Base-by-base conservation (phyloP, 1,140 invertebrate species). In the Drosophila burlai region DNA sequence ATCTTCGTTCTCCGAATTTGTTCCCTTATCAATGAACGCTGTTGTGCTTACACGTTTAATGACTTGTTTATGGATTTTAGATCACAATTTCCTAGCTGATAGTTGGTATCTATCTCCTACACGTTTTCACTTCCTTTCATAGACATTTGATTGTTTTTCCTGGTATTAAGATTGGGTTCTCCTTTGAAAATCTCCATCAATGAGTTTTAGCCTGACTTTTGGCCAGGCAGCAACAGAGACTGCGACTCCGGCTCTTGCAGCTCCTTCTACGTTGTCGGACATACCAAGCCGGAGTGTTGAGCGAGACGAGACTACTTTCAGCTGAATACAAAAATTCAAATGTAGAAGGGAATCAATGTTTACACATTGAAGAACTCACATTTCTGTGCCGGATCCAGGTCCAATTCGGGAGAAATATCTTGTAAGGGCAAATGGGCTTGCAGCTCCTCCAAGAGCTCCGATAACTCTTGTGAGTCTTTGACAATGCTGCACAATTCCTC, bases 401-500 rank as follows among this genome's bases (percentile, higher is more conserved):
- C 68, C 4, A 54, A 42, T 36, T 65, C 61, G 3, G 67, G 45
- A 4, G 50, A 36, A 0, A 50, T n/a, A 38, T 96, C 92, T 96
- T 95, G 29, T 1, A 67, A 34, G 4, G 97, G 97, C 94, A 98
- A 95, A 86, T 96, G 97, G 89, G 97, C 96, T 91, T 97, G 97
- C 92, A 98, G 95, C 82, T 98, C 97, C 67, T 94, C 95, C 36
- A 98, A 93, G 72, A 98, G 94, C 73, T 95, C 94, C 1, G 94
- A 94, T 69, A 97, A 96, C 82, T 98, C 97, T 76, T 97, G 95
- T 0, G 96, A 96, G 92, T 98, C 97, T 91, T 97, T 98, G 49
- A 95, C 94, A 83, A 98, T 97, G 92, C 96, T 97, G 93, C 96
- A 97, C 9, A 98, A 93, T 92, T 98, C 97, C 91, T 98, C 97